Evolutionary conservation across 1,140 invertebrate species (phyloP).

Genomic region (Holotrichia oblita): DNA sequence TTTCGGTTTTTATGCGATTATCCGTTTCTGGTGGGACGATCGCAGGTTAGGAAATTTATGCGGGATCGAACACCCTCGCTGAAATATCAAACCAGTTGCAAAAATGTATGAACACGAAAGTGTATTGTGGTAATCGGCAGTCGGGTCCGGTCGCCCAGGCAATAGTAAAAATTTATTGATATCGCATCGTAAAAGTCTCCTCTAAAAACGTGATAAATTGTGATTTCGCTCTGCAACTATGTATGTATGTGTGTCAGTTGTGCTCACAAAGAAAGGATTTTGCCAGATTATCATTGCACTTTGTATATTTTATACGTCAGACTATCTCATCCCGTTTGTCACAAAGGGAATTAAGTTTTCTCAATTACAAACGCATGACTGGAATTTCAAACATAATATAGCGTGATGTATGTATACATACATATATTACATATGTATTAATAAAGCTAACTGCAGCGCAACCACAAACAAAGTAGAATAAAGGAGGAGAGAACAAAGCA

Average conservation of each 20-base stretch:
- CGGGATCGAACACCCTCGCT: slow-evolving; percentile 3
- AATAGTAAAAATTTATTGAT: slow-evolving; percentile 34
- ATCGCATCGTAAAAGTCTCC: not conserved
- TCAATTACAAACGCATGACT: no score
- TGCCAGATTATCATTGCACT: no score
- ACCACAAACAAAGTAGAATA: no score
- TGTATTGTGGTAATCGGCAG: not conserved
- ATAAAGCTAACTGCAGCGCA: no score
- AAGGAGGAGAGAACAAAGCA: no score
- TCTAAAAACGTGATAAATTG: slow-evolving; percentile 8
- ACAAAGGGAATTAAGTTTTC: no score
- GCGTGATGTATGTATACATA: no score
- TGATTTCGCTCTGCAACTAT: not conserved
- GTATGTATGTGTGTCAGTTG: not conserved
- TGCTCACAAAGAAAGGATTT: no score
- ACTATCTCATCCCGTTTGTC: no score
- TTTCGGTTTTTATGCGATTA: slow-evolving; percentile 28
- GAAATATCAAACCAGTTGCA: slow-evolving; percentile 11
- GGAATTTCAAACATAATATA: no score
- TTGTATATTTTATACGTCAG: no score
- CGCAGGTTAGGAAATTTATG: slow-evolving; percentile 22
- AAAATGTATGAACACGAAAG: not conserved
- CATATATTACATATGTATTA: no score
- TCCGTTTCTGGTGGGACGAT: not conserved
- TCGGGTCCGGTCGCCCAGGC: not conserved